Percentiles rank a stretch among this genome's conserved stretches.
Conservation (phyloP, 2,888 invertebrate genomes). For the Stratiomys singularior region DNA sequence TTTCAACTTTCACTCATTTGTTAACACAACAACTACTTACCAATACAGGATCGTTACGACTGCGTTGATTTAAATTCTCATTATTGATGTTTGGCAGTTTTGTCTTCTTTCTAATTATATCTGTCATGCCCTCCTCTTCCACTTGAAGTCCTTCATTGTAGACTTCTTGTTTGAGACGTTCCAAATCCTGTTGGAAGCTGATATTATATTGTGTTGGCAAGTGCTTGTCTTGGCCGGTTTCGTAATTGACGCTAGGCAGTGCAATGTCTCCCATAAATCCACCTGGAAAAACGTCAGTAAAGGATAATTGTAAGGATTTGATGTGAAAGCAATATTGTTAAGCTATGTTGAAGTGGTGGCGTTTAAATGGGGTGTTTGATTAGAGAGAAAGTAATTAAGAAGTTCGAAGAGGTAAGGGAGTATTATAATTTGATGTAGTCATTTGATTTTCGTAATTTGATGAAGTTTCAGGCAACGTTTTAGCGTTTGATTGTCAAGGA, state of each 20-base stretch:
- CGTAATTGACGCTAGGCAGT: constrained; percentile 71
- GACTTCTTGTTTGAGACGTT: constrained; percentile 83
- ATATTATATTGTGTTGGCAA: constrained; percentile 67
- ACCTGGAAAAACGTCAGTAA: constrained; percentile 66
- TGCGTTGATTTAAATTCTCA: constrained; percentile 65
- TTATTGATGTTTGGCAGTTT: constrained; percentile 71
- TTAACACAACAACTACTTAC: constrained; percentile 54
- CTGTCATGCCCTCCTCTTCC: constrained; percentile 84
- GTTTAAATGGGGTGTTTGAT: no score
- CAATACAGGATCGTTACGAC: constrained; percentile 57
- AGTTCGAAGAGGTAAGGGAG: no score
- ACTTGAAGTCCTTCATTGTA: constrained; percentile 83
- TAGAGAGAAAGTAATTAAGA: no score
- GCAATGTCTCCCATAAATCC: constrained; percentile 88
- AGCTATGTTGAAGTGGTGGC: neutral
- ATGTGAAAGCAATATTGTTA: neutral
- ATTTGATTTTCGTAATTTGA: no score
- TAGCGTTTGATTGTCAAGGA: no score
- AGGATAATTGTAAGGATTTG: no score
- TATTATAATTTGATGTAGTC: no score
- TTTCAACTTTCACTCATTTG: no score
- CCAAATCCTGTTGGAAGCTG: constrained; percentile 80
- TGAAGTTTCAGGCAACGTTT: no score
- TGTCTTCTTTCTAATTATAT: constrained; percentile 76
- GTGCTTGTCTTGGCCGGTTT: constrained; percentile 61